These are phyloP conservation scores for Sthenelais limicola DNA, from an alignment of 2,888 invertebrate species.

Conservation along the genomic window DNA sequence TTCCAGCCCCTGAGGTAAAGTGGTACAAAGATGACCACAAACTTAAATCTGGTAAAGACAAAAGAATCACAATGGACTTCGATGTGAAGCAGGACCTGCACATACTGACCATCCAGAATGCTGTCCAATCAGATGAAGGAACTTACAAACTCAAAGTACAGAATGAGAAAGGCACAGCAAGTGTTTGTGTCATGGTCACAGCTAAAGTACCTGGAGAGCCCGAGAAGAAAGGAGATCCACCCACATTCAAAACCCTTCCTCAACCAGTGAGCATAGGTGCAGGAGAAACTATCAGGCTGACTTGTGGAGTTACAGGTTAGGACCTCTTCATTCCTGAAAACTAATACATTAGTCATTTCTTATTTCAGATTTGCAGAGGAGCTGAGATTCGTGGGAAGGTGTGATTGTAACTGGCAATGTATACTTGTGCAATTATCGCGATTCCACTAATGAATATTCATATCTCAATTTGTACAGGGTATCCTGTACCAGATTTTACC, in stretches of 20 bases:
- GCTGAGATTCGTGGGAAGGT: neutral
- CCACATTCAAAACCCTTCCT: constrained; percentile 23
- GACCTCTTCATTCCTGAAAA: neutral
- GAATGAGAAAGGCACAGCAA: constrained; percentile 95
- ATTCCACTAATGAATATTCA: too few species aligned
- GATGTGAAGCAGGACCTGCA: constrained; percentile 30
- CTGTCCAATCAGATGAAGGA: constrained; percentile 94
- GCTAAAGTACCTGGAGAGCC: neutral
- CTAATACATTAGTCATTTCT: neutral
- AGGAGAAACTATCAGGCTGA: constrained; percentile 32
- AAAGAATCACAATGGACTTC: constrained; percentile 19
- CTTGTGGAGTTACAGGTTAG: constrained; percentile 35
- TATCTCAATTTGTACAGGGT: constrained; percentile 30
- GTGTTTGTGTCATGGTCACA: constrained; percentile 84
- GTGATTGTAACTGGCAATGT: too few species aligned
- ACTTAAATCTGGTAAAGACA: constrained; percentile 48
- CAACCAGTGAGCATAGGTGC: constrained; percentile 19
- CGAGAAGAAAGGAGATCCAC: constrained; percentile 4
- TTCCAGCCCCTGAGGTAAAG: constrained; percentile 44
- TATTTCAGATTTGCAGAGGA: neutral
- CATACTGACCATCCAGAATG: constrained; percentile 92
- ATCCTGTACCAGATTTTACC: constrained; percentile 58
- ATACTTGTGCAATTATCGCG: too few species aligned
- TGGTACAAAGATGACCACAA: constrained; percentile 49
- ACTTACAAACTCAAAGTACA: constrained; percentile 95